Conservation (phyloP, 2,888 invertebrate species). For the Polymixis lichenea region DNA sequence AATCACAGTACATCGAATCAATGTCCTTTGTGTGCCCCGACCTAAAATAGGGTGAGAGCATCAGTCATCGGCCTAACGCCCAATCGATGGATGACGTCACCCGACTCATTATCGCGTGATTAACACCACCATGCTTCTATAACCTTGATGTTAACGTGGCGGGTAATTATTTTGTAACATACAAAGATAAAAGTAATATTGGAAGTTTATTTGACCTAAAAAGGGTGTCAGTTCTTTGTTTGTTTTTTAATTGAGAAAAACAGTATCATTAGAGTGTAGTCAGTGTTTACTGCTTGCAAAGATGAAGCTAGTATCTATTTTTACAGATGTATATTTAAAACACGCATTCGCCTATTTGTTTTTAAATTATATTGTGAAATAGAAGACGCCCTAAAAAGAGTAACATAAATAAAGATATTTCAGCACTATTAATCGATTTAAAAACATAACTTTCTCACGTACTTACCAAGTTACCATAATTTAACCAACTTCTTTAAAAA, state of each 20-base stretch:
- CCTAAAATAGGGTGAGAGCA: conserved; percentile 52
- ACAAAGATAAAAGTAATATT: conserved; percentile 10
- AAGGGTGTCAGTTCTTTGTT: conserved; percentile 10
- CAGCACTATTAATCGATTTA: background rate
- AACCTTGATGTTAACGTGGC: conserved; percentile 34
- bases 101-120: conserved; percentile 56
- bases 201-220: background rate
- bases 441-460: background rate
- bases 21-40: conserved; percentile 36
- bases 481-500: background rate
- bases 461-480: too few relatives aligned
- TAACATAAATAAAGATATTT: background rate
- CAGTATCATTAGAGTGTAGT: background rate
- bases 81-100: conserved; percentile 65
- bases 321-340: background rate
- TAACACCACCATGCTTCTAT: conserved; percentile 49
- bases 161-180: conserved; percentile 40
- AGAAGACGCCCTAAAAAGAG: too few relatives aligned
- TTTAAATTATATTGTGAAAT: too few relatives aligned
- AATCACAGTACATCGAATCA: conserved; percentile 41
- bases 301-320: background rate
- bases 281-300: background rate
- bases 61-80: conserved; percentile 51
- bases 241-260: background rate
- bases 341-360: too few relatives aligned